Conservation (phyloP, 2,797 vertebrate species). For the Enteromius paludinosus region DNA sequence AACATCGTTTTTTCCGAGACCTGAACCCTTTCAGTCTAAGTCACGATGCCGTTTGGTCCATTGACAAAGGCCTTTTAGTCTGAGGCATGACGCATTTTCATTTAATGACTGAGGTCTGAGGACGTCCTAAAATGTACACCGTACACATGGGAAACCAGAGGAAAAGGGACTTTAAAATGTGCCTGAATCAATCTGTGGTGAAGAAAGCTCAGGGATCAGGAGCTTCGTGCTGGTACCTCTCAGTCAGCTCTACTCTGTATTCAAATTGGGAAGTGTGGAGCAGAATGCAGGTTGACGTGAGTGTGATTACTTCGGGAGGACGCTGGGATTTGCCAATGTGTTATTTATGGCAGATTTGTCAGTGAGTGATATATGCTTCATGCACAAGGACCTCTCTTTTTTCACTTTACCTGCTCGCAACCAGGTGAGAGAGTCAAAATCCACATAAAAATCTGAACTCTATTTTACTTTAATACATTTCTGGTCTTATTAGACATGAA, state of each 20-base stretch:
- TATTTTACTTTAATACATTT: not conserved
- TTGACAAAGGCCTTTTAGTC: too few relatives aligned
- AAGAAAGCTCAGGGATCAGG: conserved; percentile 22
- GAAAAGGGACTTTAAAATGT: conserved; percentile 9
- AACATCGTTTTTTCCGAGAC: too few relatives aligned
- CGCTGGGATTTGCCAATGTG: conserved; percentile 26
- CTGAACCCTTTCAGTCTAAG: too few relatives aligned
- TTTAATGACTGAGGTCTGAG: too few relatives aligned
- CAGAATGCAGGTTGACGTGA: conserved; percentile 33
- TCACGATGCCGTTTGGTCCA: too few relatives aligned
- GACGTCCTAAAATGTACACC: too few relatives aligned
- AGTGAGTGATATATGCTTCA: conserved; percentile 40
- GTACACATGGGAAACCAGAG: not conserved
- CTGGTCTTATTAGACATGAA: not conserved
- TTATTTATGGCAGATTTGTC: conserved; percentile 40
- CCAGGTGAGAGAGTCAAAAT: not conserved
- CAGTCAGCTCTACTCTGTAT: conserved; percentile 32
- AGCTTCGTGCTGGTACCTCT: conserved; percentile 3
- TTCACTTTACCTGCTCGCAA: not conserved
- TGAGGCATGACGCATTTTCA: too few relatives aligned
- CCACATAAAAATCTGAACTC: conserved; percentile 1
- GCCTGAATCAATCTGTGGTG: not conserved
- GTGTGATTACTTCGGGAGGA: conserved; percentile 41
- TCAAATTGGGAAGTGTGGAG: conserved; percentile 16
- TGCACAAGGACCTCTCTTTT: conserved; percentile 18